Evolutionary conservation across 2,797 vertebrate genomes (phyloP), one percentile per base, ranked within the genome.

Genomic region (Sebastes elongatus): DNA sequence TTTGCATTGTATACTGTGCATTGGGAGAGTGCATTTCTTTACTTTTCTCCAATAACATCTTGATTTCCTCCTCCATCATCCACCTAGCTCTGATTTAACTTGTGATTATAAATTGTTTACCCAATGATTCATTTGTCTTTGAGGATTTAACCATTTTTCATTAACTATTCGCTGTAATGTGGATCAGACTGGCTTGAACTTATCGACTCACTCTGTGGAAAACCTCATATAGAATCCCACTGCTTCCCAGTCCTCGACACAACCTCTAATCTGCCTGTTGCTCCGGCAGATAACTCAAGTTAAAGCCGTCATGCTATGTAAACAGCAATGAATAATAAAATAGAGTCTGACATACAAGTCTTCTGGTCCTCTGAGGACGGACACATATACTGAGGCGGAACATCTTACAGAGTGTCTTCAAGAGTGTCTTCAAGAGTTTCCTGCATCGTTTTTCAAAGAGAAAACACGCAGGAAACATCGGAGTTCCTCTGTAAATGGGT

Each of bases 211-310:
- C 61, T 84, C 4, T 30, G 23, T 27, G 74, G 42, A 63, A 86
- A 90, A 80, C 49, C 62, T 71, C 28, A 66, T 52, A 38, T 7
- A 59, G 18, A 46, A 66, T 89, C 74, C 61, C 49, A 22, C 53
- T 9, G 33, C 7, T 6, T 63, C 55, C 55, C 76, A 63, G 66
- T 59, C 68, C 23, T 46, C 23, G 38, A 71, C 82, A 35, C 32
- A 49, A 49, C 64, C 77, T 89, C 68, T 90, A 76, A 83, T 89
- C 86, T 89, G 66, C 80, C 72, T 81, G 77, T 90, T 88, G 76
- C 76, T 69, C 22, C 27, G 7, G 25, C 57, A 84, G 83, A 85
- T 80, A 82, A 85, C 70, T 28, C 22, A 70, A 69, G 59, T 86
- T 83, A 71, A 81, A 80, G 71, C 74, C 80, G 73, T 69, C 49